phyloP scores from a whole-genome alignment of 2,113 vertebrate species.

The Gymnorhina tibicen region DNA sequence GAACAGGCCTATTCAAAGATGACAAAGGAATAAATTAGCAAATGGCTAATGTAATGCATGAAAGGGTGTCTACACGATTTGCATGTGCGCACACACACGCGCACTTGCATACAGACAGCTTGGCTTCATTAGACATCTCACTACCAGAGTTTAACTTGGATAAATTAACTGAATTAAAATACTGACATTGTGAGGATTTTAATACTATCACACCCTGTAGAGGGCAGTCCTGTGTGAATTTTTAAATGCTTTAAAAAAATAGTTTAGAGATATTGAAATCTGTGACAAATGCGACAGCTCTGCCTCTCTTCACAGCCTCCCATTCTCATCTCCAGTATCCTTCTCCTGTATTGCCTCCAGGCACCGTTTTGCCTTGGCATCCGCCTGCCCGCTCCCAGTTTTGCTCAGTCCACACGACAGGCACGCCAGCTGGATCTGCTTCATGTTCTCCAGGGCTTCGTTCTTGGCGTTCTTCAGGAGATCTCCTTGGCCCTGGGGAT shows the following conservation, averaged over 20 bases:
- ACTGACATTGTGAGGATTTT: slow-evolving; percentile 69
- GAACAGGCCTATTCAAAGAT: slow-evolving; percentile 42
- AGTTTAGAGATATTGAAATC: slow-evolving; percentile 34
- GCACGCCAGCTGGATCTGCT: slow-evolving; percentile 92
- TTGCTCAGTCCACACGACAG: slow-evolving; percentile 86
- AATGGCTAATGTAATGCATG: slow-evolving; percentile 30
- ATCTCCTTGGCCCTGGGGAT: slow-evolving; percentile 89
- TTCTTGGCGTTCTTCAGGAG: slow-evolving; percentile 90
- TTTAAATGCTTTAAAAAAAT: slow-evolving; percentile 60
- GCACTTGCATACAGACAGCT: background rate
- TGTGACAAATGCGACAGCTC: background rate
- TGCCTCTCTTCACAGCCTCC: slow-evolving; percentile 61
- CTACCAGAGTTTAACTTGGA: slow-evolving; percentile 60
- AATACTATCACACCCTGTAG: slow-evolving; percentile 55
- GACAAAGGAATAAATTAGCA: slow-evolving; percentile 65
- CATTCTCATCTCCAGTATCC: slow-evolving; percentile 70
- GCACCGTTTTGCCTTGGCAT: slow-evolving; percentile 73
- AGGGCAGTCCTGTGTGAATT: slow-evolving; percentile 55
- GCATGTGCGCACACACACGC: background rate
- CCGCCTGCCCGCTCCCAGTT: background rate
- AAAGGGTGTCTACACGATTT: background rate
- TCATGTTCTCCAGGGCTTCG: slow-evolving; percentile 90
- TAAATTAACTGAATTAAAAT: slow-evolving; percentile 73
- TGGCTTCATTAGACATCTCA: slow-evolving; percentile 45
- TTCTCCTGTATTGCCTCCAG: slow-evolving; percentile 78